Evolutionary conservation across 2,113 vertebrate species (phyloP).

Genomic region (Okapia johnstoni): DNA sequence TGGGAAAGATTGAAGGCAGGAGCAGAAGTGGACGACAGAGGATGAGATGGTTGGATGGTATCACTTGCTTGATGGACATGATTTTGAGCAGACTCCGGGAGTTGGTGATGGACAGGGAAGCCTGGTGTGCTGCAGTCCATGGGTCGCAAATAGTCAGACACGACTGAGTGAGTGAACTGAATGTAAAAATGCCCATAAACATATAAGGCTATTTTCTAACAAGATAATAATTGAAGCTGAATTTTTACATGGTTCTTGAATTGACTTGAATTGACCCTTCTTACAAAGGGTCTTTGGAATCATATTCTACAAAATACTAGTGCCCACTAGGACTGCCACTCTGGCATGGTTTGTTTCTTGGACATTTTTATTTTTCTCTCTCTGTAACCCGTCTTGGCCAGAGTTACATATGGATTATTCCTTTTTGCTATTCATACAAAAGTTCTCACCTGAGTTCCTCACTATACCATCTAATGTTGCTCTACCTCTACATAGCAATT

Average conservation of each 20-base stretch:
- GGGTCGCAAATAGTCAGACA: background rate
- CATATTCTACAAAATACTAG: background rate
- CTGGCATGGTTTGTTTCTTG: background rate
- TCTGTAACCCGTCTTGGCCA: background rate
- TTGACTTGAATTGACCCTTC: background rate
- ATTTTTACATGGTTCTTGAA: background rate
- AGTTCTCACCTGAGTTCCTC: background rate
- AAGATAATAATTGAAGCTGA: background rate
- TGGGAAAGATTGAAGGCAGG: background rate
- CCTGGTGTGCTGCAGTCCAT: background rate
- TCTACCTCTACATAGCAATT: background rate
- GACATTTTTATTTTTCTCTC: background rate
- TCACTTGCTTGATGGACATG: background rate
- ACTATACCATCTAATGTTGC: background rate
- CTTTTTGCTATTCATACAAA: background rate
- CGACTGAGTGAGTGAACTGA: background rate
- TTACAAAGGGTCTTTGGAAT: background rate
- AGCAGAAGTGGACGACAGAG: fast-evolving
- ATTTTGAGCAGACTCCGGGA: background rate
- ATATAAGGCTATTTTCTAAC: background rate
- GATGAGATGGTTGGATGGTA: background rate
- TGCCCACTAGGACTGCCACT: background rate
- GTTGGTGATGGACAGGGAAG: background rate
- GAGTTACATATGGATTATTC: background rate
- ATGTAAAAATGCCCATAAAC: background rate